A percentile compares a stretch with the other conserved stretches of the same genome.
Conservation (phyloP, 2,888 invertebrate species). For the Aphidius colemani region DNA sequence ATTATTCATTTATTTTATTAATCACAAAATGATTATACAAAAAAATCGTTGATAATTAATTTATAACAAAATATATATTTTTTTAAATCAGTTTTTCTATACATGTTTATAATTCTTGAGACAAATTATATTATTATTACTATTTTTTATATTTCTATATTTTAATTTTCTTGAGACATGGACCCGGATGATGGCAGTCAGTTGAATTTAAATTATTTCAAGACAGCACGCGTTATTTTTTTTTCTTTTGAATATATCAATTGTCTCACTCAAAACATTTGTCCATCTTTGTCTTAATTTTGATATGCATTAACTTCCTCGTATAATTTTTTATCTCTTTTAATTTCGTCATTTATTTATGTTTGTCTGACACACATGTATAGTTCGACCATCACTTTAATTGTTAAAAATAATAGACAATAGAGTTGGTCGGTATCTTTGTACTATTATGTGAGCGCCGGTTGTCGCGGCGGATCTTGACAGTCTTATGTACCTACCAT, state of each 20-base stretch:
- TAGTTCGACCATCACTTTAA: conserved; percentile 46
- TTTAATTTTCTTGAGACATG: conserved; percentile 31
- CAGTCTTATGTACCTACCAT: conserved; percentile 47
- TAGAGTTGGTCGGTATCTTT: conserved; percentile 54
- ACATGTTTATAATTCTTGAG: no score
- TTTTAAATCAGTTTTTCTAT: no score
- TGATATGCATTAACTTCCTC: conserved; percentile 3
- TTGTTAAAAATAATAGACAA: conserved; percentile 58
- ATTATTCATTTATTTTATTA: no score
- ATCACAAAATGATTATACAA: no score
- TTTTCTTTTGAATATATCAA: conserved; percentile 31
- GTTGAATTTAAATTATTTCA: conserved; percentile 54
- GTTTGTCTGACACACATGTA: conserved; percentile 30
- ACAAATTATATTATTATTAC: no score
- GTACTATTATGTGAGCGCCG: conserved; percentile 42
- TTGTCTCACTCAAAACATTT: conserved; percentile 17
- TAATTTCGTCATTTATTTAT: conserved; percentile 37
- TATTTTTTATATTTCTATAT: no score
- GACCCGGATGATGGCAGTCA: conserved; percentile 47
- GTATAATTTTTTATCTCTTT: conserved; percentile 10
- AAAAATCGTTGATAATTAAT: no score
- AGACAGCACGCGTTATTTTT: conserved; percentile 58
- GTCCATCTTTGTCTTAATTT: conserved; percentile 4
- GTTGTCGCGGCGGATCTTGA: conserved; percentile 33
- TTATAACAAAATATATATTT: no score